Evolutionary conservation across 2,888 invertebrate genomes (phyloP).

Genomic region (Brachypalpus laphriformis): DNA sequence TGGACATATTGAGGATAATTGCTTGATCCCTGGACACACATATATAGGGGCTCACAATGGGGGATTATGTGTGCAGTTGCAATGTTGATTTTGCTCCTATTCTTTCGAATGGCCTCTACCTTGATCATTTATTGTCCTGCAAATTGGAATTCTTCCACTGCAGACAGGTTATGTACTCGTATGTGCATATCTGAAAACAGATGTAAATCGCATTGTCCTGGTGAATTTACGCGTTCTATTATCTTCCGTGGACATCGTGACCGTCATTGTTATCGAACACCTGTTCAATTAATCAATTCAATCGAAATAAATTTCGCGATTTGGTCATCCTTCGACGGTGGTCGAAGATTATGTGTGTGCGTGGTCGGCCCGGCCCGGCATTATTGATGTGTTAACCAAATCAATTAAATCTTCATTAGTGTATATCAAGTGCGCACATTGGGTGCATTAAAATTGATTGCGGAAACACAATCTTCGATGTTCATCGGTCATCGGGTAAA

Average conservation of each 20-base stretch:
- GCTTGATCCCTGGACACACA: constrained; percentile 37
- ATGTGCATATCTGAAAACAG: not conserved
- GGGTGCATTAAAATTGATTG: constrained; percentile 59
- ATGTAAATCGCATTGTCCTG: constrained; percentile 49
- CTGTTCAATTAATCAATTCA: constrained; percentile 72
- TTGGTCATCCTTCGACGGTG: constrained; percentile 31
- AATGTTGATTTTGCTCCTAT: constrained; percentile 65
- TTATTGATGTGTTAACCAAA: constrained; percentile 68
- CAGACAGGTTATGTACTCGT: constrained; percentile 47
- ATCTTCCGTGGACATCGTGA: constrained; percentile 30
- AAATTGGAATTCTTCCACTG: constrained; percentile 56
- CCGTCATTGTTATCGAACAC: constrained; percentile 45
- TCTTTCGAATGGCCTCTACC: constrained; percentile 27
- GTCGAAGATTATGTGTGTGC: not conserved
- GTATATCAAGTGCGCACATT: constrained; percentile 45
- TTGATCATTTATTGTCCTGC: constrained; percentile 50
- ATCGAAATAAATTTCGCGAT: constrained; percentile 58
- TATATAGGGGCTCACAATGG: constrained; percentile 41
- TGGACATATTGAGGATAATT: constrained; percentile 36
- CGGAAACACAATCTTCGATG: constrained; percentile 42
- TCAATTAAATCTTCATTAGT: constrained; percentile 72
- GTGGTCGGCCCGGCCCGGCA: constrained; percentile 21
- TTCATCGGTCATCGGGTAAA: constrained; percentile 51
- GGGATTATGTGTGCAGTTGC: constrained; percentile 59
- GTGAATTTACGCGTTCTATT: constrained; percentile 26